phyloP scores from a whole-genome alignment of 2,797 vertebrate species.

The Gallinago stenura region DNA sequence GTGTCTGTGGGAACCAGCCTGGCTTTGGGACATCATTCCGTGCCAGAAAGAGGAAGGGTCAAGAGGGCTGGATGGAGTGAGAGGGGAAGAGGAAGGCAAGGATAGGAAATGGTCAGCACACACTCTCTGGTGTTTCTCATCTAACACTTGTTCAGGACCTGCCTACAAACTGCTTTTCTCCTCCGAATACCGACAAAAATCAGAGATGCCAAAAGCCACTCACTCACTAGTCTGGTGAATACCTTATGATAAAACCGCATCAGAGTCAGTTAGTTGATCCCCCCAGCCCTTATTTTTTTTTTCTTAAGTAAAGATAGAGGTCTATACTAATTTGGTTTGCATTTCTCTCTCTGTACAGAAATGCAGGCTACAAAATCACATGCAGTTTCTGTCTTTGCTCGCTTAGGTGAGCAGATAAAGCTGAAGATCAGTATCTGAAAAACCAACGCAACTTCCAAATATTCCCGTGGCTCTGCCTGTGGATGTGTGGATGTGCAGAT shows the following conservation, averaged over 20 bases:
- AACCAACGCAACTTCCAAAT: not conserved
- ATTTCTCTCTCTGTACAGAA: not conserved
- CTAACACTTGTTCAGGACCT: not conserved
- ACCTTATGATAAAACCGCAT: not conserved
- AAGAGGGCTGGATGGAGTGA: not conserved
- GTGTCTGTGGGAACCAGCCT: not conserved
- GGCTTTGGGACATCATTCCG: not conserved
- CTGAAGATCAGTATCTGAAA: not conserved
- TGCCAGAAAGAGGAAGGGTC: not conserved
- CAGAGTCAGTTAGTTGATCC: too few species aligned
- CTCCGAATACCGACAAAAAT: not conserved
- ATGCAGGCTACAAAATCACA: rapidly evolving
- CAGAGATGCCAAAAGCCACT: not conserved
- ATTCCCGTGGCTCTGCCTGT: rapidly evolving
- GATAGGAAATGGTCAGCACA: not conserved
- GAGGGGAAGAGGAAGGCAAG: not conserved
- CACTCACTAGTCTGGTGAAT: rapidly evolving
- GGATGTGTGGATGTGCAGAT: rapidly evolving
- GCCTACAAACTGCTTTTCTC: not conserved
- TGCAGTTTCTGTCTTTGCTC: not conserved
- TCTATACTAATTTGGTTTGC: rapidly evolving
- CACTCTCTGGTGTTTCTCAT: not conserved
- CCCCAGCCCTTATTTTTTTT: not conserved
- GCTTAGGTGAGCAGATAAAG: not conserved
- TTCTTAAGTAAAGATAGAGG: not conserved